phyloP scores from a whole-genome alignment of 2,797 vertebrate genomes.

The Cyclopterus lumpus region DNA sequence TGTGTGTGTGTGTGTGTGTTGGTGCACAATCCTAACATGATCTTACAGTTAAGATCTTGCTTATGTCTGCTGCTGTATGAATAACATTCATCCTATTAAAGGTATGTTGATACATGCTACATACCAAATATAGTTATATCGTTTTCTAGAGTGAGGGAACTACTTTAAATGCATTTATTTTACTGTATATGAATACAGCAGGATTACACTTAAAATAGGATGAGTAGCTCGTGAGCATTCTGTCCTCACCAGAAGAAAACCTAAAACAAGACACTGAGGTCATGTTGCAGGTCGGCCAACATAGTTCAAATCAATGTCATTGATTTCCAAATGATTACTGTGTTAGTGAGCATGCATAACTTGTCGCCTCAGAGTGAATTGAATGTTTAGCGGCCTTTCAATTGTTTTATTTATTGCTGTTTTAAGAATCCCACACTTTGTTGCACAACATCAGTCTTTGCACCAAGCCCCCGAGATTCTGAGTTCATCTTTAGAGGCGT shows the following conservation, averaged over 20 bases:
- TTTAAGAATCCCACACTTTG: background rate
- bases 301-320: background rate
- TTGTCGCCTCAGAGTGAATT: background rate
- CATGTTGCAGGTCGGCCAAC: too few species aligned
- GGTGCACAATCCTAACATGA: background rate
- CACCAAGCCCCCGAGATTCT: background rate
- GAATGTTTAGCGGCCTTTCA: too few species aligned
- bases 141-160: background rate
- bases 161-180: background rate
- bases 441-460: background rate
- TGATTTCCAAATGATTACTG: background rate
- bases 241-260: background rate
- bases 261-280: background rate
- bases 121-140: background rate
- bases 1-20: slow-evolving; percentile 2
- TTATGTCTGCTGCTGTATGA: background rate
- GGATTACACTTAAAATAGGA: background rate
- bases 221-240: background rate
- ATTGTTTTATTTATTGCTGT: background rate
- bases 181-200: background rate
- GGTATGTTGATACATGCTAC: background rate
- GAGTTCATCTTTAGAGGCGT: background rate
- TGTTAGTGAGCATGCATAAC: background rate
- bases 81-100: background rate
- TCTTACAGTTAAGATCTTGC: background rate